Percentiles rank a stretch among this genome's conserved stretches.
phyloP scores from a whole-genome alignment of 2,113 vertebrate genomes.

The Circaetus cinerascens region DNA sequence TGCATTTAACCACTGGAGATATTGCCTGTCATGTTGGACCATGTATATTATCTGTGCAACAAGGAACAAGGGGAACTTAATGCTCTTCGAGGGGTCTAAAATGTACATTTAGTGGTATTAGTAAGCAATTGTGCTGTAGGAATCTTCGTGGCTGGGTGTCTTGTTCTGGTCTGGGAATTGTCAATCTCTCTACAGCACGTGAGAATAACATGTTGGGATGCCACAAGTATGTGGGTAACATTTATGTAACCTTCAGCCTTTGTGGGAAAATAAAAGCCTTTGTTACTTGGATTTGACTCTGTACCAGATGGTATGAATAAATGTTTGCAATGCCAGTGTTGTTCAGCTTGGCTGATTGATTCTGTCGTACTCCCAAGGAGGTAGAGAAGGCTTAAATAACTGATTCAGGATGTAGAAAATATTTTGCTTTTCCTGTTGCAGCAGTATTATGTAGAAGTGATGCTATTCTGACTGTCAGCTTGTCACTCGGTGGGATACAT shows the following conservation, averaged over 20 bases:
- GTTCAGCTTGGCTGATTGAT: constrained; percentile 53
- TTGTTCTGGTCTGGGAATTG: constrained; percentile 27
- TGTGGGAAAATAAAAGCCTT: constrained; percentile 69
- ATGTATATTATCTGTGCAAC: not conserved
- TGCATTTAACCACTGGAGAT: constrained; percentile 25
- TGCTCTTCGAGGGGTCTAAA: constrained; percentile 14
- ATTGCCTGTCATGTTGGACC: not conserved
- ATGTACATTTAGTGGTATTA: not conserved
- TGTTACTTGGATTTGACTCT: constrained; percentile 64
- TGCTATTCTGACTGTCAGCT: not conserved
- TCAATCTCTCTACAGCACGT: constrained; percentile 18
- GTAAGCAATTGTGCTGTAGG: constrained; percentile 16
- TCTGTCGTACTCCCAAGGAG: constrained; percentile 61
- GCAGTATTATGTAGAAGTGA: constrained; percentile 1
- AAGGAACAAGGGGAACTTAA: not conserved
- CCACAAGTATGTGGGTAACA: constrained; percentile 45
- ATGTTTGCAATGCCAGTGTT: constrained; percentile 57
- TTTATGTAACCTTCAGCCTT: constrained; percentile 46
- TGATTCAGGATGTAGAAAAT: constrained; percentile 59
- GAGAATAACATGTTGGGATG: constrained; percentile 42
- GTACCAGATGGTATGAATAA: constrained; percentile 68
- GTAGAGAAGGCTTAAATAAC: constrained; percentile 48
- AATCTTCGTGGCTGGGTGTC: not conserved
- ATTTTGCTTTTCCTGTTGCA: constrained; percentile 54
- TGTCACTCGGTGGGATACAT: not conserved